Evolutionary conservation across 2,888 invertebrate species (phyloP).

Genomic region (Stenoptilia bipunctidactyla): DNA sequence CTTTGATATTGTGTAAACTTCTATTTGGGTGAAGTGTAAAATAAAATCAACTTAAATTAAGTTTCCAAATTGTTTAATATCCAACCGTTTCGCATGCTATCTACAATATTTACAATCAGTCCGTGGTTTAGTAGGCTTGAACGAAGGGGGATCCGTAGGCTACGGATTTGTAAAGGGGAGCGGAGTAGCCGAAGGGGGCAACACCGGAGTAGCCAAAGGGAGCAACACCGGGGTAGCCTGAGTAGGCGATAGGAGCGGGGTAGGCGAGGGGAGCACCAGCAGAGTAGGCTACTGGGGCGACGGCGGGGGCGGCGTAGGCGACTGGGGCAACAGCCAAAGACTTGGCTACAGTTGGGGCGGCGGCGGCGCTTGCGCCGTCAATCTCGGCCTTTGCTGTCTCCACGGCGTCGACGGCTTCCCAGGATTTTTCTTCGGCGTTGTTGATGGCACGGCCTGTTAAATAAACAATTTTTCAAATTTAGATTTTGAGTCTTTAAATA

Average conservation of each 20-base stretch:
- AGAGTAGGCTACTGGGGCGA: too few species aligned
- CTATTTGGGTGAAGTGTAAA: too few species aligned
- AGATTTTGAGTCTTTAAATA: too few species aligned
- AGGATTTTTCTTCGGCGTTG: not conserved
- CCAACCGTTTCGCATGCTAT: too few species aligned
- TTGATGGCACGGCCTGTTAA: not conserved
- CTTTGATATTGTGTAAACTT: too few species aligned
- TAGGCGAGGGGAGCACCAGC: not conserved
- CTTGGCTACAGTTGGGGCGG: not conserved
- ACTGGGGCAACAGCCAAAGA: not conserved
- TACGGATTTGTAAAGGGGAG: too few species aligned
- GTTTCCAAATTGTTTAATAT: too few species aligned
- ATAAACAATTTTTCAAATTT: too few species aligned
- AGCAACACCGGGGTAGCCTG: not conserved
- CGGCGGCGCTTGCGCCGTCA: not conserved
- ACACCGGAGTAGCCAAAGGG: not conserved
- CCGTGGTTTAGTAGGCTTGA: too few species aligned
- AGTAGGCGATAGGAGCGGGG: not conserved
- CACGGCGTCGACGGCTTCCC: not conserved
- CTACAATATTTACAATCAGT: too few species aligned
- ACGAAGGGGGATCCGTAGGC: too few species aligned
- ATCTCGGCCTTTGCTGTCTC: not conserved
- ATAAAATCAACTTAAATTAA: too few species aligned
- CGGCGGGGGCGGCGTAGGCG: not conserved
- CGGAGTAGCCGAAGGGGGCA: not conserved